These are phyloP conservation scores for Fregetta grallaria DNA, from an alignment of 2,113 vertebrate species.

Conservation along the genomic window DNA sequence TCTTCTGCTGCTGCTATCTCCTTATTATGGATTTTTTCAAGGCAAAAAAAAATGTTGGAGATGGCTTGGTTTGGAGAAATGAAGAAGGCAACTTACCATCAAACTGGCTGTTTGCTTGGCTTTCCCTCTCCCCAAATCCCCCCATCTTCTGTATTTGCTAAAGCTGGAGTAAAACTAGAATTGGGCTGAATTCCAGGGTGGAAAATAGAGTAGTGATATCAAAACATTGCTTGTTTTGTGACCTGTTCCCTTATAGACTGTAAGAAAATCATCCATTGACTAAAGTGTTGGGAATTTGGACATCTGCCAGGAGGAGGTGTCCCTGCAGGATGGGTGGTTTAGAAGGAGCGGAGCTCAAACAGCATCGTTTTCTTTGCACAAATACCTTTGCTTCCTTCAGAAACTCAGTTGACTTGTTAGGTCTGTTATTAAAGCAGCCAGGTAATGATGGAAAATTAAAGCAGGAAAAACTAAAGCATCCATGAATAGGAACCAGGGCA, in stretches of 20 bases:
- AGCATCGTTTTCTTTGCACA: accelerated
- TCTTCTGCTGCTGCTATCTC: neutral
- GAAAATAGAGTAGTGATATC: neutral
- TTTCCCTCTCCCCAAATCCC: neutral
- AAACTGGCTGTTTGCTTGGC: neutral
- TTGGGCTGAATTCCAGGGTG: neutral
- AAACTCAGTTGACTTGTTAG: accelerated
- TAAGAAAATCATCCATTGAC: neutral
- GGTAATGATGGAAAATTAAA: neutral
- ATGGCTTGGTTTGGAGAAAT: neutral
- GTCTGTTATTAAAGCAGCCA: neutral
- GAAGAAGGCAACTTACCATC: neutral
- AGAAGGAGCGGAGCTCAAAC: neutral
- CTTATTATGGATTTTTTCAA: neutral
- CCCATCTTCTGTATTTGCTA: neutral
- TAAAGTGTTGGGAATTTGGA: accelerated
- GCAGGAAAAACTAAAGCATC: neutral
- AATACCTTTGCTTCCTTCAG: neutral
- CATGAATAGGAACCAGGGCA: neutral
- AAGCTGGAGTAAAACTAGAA: neutral
- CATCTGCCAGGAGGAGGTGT: neutral
- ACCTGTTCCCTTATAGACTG: neutral
- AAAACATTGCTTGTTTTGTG: neutral
- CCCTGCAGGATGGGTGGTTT: neutral
- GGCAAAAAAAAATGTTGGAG: neutral